Base-by-base conservation (phyloP, 1,140 invertebrate species). In the Saccostrea glomerata region DNA sequence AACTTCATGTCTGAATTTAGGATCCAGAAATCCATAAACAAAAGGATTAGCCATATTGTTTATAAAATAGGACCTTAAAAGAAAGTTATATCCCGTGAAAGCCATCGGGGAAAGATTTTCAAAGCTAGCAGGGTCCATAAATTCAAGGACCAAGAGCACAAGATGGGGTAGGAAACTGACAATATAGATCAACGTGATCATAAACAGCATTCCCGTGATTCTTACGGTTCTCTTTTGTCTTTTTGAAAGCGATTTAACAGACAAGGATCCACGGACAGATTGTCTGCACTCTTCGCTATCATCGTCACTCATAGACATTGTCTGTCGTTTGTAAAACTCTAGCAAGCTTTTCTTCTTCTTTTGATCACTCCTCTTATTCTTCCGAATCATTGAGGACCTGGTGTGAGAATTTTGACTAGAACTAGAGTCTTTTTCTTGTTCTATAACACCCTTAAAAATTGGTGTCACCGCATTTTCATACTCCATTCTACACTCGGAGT, bases 101-200 rank as follows among this genome's bases (percentile, higher is more conserved):
- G 85, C 87, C 15, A 7, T 85, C 4, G 82, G 20, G 6, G 86
- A 84, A 86, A 89, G 90, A 1, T 85, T 85, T 12, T 82, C 54
- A 36, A 89, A 89, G 36, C 88, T 88, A 4, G 40, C 63, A 6
- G 58, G 63, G 85, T 91, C 87, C 23, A 90, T 40, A 17, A 88
- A 85, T 40, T 90, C 89, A 2, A 88, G 36, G 0, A 91, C 70
- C 66, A 89, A 58, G 4, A 92, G 60, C 20, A 92, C 82, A 11
- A 91, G 86, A 70, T 91, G 89, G 9, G 92, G 91, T 15, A 92
- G 36, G 36, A 91, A 92, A 73, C 91, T 92, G 17, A 92, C 73
- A 6, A 92, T 85, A 83, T 90, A 92, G 0, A 92, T 88, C 40
- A 91, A 70, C 0, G 92, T 92, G 30, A 92, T 91, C 58, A 91